phyloP scores from a whole-genome alignment of 2,797 vertebrate genomes.

The Clarias pachynema region DNA sequence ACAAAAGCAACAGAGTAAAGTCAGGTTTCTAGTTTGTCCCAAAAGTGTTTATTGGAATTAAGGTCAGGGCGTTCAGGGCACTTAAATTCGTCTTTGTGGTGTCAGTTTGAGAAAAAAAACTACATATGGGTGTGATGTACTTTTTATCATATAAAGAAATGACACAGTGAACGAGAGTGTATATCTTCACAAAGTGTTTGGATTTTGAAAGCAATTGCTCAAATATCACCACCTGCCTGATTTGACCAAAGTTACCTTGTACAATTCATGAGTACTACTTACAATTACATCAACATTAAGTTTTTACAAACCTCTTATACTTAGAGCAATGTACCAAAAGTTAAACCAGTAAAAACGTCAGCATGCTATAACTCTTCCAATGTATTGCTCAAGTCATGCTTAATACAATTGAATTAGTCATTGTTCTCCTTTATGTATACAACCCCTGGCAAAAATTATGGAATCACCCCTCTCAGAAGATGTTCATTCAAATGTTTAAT shows the following conservation, averaged over 20 bases:
- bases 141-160: not conserved
- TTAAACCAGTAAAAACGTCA: not conserved
- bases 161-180: not conserved
- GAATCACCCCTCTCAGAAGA: too few relatives aligned
- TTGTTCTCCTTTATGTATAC: constrained; percentile 7
- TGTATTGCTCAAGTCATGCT: not conserved
- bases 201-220: not conserved
- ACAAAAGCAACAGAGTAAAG: not conserved
- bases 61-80: not conserved
- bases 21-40: not conserved
- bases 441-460: too few relatives aligned
- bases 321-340: not conserved
- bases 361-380: too few relatives aligned
- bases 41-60: not conserved
- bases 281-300: not conserved
- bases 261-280: not conserved
- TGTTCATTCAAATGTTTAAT: too few relatives aligned
- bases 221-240: not conserved
- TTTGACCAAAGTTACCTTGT: not conserved
- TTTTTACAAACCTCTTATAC: not conserved
- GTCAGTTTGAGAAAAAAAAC: not conserved
- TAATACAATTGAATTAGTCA: not conserved
- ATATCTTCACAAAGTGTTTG: not conserved
- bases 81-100: not conserved
- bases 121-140: not conserved